Conservation (phyloP, 2,113 vertebrate genomes). For the Sitta europaea region DNA sequence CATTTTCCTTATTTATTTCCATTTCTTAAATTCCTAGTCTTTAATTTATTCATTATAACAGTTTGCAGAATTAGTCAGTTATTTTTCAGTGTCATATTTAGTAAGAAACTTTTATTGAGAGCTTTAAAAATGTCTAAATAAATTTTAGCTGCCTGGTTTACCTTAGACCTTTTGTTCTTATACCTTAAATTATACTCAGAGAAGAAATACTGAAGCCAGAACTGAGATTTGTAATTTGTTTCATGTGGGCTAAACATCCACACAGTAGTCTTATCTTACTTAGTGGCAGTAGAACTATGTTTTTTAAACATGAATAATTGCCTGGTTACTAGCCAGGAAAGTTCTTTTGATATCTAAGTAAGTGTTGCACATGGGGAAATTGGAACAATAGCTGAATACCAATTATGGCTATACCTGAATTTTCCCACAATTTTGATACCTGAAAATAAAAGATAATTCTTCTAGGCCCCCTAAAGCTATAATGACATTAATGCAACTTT, state of each 20-base stretch:
- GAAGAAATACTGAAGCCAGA: background rate
- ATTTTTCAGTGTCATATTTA: background rate
- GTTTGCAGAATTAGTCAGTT: background rate
- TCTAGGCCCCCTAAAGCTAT: background rate
- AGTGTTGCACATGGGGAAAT: background rate
- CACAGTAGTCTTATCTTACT: background rate
- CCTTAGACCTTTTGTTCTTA: background rate
- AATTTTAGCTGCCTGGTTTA: background rate
- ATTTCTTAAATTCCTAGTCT: background rate
- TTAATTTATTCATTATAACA: background rate
- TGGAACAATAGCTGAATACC: conserved; percentile 2
- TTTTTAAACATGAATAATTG: conserved; percentile 10
- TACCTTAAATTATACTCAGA: background rate
- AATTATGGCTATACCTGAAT: background rate
- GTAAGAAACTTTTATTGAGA: background rate
- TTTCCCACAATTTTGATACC: conserved; percentile 25
- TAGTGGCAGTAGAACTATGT: background rate
- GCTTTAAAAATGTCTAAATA: background rate
- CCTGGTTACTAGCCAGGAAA: conserved; percentile 1
- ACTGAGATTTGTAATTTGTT: background rate
- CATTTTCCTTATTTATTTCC: background rate
- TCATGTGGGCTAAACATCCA: background rate
- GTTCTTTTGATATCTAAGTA: background rate
- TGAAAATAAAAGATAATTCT: background rate
- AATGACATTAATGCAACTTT: background rate